Conservation (phyloP, 2,113 vertebrate species). For the Coracopsis vasa region DNA sequence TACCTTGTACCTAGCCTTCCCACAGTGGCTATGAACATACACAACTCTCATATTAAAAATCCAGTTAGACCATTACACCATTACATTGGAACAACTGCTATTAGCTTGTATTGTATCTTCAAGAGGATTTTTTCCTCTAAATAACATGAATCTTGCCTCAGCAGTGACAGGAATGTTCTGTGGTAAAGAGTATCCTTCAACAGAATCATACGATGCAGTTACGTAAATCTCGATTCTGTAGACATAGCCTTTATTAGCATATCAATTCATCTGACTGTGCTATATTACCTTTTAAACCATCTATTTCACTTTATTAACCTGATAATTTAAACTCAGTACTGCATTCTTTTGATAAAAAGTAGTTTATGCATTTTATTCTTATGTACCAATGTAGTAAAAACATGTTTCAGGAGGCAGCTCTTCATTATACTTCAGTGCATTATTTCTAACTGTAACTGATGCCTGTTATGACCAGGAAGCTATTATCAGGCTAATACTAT, state of each 20-base stretch:
- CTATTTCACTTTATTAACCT: conserved; percentile 28
- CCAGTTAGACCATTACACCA: conserved; percentile 34
- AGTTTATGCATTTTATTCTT: conserved; percentile 14
- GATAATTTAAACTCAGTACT: conserved; percentile 15
- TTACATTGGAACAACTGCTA: conserved; percentile 3
- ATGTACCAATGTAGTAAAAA: conserved; percentile 7
- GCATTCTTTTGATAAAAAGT: conserved; percentile 31
- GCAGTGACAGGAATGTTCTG: neutral
- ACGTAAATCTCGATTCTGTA: neutral
- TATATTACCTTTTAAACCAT: conserved; percentile 31
- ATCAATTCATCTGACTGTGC: conserved; percentile 11
- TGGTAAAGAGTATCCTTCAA: neutral
- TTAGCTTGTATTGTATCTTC: neutral
- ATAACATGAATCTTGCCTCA: neutral
- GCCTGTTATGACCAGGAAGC: neutral
- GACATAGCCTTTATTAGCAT: conserved; percentile 17
- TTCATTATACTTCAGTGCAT: neutral
- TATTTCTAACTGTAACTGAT: conserved; percentile 15
- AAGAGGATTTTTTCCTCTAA: neutral
- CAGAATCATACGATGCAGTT: neutral
- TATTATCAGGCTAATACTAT: conserved; percentile 1
- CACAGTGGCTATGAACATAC: conserved; percentile 9
- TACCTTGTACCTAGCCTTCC: conserved; percentile 26
- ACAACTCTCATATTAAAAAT: neutral
- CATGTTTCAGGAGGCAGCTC: conserved; percentile 20